Percentiles rank a stretch among this genome's conserved stretches.
Conservation (phyloP, 2,888 invertebrate species). For the Drosophila eohydei region DNA sequence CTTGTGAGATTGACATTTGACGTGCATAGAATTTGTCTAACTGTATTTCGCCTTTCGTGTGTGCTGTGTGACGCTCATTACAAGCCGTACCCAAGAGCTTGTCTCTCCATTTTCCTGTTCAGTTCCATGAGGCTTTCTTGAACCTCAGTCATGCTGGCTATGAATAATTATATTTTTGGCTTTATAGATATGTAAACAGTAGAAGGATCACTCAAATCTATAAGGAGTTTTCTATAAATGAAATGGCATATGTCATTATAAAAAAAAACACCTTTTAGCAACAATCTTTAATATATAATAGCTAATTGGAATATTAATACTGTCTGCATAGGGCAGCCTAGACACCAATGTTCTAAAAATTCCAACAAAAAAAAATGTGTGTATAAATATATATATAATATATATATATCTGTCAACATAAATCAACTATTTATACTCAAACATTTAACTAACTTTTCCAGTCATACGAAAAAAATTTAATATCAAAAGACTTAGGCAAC, state of each 20-base stretch:
- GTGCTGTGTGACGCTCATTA: conserved; percentile 29
- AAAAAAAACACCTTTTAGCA: background rate
- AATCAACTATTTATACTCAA: too few relatives aligned
- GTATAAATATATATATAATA: too few relatives aligned
- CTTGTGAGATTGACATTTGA: conserved; percentile 75
- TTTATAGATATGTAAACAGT: background rate
- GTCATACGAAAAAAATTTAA: background rate
- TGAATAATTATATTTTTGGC: background rate
- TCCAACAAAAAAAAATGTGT: too few relatives aligned
- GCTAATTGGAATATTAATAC: too few relatives aligned
- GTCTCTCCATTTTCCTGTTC: conserved; percentile 11
- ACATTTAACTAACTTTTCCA: too few relatives aligned
- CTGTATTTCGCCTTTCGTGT: conserved; percentile 71
- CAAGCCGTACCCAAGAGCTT: conserved; percentile 42
- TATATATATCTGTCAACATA: too few relatives aligned
- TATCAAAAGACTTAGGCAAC: conserved; percentile 65
- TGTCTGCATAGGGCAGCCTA: too few relatives aligned
- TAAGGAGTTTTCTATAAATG: too few relatives aligned
- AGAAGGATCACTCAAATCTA: background rate
- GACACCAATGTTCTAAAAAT: too few relatives aligned
- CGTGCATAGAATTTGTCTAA: conserved; percentile 80
- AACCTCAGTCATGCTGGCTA: background rate
- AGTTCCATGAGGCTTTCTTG: conserved; percentile 19
- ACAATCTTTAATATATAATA: too few relatives aligned
- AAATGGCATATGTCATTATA: background rate